Evolutionary conservation across 35 echinoderm and acorn worm species (phyloP), one percentile per base, ranked within the genome.

Genomic region (Apostichopus californicus): DNA sequence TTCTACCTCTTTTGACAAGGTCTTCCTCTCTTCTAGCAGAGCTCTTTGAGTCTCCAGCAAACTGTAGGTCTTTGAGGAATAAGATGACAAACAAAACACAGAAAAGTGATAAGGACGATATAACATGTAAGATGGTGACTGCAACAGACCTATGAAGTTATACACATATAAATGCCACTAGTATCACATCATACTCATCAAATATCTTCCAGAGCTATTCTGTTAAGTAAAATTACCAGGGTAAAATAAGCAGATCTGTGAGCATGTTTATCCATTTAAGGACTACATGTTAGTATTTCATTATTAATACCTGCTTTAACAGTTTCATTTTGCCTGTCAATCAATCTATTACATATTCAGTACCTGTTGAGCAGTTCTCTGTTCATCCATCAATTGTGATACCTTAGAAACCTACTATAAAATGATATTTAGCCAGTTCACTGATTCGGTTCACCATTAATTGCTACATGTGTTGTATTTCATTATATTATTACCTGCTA

Each of bases 11-110:
- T 95, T 93, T 8, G 66, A 86, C 0, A 98, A 57, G 18, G 87
- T 61, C 24, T 98, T 93, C 81, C 94, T 94, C 46, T 98, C 96
- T 34, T 98, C 87, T 89, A 98, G 79, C 10, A 98, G 56, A 53
- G 23, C 91, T 15, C 81, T 90, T 78, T 98, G 96, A 68, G 93
- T 94, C 80, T 98, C 92, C 28, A 98, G 70, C 55, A 98, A 77
- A 58, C 91, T 92, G 88, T 86, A 92, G 14, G 94, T 79, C 96
- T 98, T 86, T 17, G 12, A 77, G 73, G 65, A 78, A 92, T 68
- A 91, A 28, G 26, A 28, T 4, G 83, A 92, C 57, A 20, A 2
- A 20, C 14, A 75, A 75, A 75, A 75, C 24, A 61, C 58, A 61
- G 58, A 61, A 61, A 61, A 46, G 34, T 46, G 34, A 46, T 46